These are phyloP conservation scores for Rhopalosiphum padi DNA, from an alignment of 1,140 invertebrate genomes.

Conservation along the genomic window DNA sequence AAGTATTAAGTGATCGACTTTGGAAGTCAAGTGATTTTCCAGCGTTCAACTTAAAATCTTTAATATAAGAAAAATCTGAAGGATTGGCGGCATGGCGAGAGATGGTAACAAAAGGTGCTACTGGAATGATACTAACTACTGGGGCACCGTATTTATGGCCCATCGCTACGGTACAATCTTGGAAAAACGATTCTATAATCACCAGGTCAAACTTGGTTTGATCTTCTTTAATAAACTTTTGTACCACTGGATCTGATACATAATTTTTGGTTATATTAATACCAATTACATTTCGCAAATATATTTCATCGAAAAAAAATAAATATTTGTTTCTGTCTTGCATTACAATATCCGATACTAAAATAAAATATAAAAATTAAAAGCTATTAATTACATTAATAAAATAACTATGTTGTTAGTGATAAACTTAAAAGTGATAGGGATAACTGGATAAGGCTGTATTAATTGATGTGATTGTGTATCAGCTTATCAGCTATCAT, in stretches of 20 bases:
- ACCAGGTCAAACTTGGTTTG: constrained; percentile 59
- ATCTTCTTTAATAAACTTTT: constrained; percentile 38
- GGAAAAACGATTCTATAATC: constrained; percentile 59
- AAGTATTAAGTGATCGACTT: constrained; percentile 24
- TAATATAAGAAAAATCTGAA: constrained; percentile 53
- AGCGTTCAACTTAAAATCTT: constrained; percentile 43
- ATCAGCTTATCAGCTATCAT: too few species aligned
- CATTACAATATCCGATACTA: not conserved
- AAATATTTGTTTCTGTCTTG: not conserved
- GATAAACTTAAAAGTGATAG: not conserved
- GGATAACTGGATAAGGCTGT: too few species aligned
- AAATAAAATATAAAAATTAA: not conserved
- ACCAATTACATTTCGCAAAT: not conserved
- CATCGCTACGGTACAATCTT: constrained; percentile 60
- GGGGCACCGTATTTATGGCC: constrained; percentile 60
- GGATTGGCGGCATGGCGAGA: constrained; percentile 47
- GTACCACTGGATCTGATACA: not conserved
- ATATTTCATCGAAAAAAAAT: not conserved
- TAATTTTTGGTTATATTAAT: not conserved
- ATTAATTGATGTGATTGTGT: too few species aligned
- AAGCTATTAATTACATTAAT: not conserved
- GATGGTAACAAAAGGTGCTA: not conserved
- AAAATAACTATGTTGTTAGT: not conserved
- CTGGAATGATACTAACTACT: constrained; percentile 13
- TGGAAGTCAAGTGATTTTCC: constrained; percentile 41